phyloP scores from a whole-genome alignment of 2,113 vertebrate species.

The Toxotes jaculatrix region DNA sequence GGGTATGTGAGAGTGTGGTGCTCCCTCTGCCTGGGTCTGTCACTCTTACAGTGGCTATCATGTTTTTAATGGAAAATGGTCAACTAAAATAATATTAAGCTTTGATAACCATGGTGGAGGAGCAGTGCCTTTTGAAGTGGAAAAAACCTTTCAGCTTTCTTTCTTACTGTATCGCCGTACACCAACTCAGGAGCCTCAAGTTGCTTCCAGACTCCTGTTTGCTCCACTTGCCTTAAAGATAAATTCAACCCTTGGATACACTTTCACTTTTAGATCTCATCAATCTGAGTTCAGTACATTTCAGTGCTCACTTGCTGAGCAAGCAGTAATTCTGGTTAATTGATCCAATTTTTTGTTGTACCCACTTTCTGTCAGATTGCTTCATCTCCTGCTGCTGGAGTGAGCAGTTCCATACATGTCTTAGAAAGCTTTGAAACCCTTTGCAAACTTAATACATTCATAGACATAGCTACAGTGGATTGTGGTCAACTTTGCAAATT shows the following conservation, averaged over 20 bases:
- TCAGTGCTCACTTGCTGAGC: background rate
- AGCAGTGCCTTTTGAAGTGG: constrained; percentile 67
- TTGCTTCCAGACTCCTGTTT: constrained; percentile 60
- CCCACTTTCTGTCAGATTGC: background rate
- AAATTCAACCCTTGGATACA: constrained; percentile 42
- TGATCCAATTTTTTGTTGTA: background rate
- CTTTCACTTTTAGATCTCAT: constrained; percentile 46
- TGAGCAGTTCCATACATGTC: background rate
- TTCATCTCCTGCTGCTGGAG: background rate
- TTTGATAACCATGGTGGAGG: constrained; percentile 70
- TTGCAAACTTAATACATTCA: background rate
- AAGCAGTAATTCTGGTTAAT: constrained; percentile 12
- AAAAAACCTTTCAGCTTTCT: constrained; percentile 68
- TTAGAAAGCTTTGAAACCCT: constrained; percentile 19
- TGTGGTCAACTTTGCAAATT: background rate
- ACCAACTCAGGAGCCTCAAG: constrained; percentile 47
- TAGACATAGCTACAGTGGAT: background rate
- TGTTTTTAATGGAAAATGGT: constrained; percentile 75
- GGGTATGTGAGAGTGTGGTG: constrained; percentile 29
- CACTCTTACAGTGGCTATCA: constrained; percentile 70
- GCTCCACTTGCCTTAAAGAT: constrained; percentile 60
- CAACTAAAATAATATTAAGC: constrained; percentile 76
- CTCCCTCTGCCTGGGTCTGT: constrained; percentile 58
- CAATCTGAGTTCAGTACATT: constrained; percentile 30
- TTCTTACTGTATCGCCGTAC: constrained; percentile 52